phyloP scores from a whole-genome alignment of 2,888 invertebrate genomes.

The Orthonevra nobilis region DNA sequence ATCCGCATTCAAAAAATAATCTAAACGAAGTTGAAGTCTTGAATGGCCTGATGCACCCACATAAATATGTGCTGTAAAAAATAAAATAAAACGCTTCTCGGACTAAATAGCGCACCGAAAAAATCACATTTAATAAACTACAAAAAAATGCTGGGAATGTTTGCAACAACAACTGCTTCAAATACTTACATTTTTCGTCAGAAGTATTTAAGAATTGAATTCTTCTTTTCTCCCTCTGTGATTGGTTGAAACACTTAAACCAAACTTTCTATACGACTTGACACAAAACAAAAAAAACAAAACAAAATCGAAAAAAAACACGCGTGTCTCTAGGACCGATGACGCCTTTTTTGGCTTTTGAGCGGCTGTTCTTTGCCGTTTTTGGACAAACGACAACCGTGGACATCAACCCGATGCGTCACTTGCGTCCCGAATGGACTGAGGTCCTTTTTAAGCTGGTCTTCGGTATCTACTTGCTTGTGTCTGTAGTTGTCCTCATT shows the following conservation, averaged over 20 bases:
- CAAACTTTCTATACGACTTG: constrained; percentile 25
- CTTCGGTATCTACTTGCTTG: constrained; percentile 98
- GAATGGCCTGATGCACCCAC: constrained; percentile 55
- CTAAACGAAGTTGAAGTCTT: constrained; percentile 7
- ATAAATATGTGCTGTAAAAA: constrained; percentile 61
- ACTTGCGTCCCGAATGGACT: constrained; percentile 89
- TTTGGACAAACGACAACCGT: constrained; percentile 95
- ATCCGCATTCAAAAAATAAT: constrained; percentile 13
- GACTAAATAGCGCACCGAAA: constrained; percentile 39
- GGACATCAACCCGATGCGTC: constrained; percentile 88
- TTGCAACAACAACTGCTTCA: constrained; percentile 54
- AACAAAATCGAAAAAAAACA: constrained; percentile 44
- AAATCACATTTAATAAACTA: constrained; percentile 37
- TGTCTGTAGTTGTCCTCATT: constrained; percentile 98
- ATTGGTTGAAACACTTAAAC: constrained; percentile 39
- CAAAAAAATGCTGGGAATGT: constrained; percentile 46
- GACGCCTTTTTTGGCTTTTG: constrained; percentile 95
- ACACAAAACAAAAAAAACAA: constrained; percentile 24
- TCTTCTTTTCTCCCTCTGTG: constrained; percentile 59
- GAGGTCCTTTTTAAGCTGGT: constrained; percentile 93
- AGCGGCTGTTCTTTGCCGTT: constrained; percentile 98
- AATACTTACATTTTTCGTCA: constrained; percentile 47
- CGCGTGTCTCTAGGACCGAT: constrained; percentile 81
- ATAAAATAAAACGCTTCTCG: constrained; percentile 39
- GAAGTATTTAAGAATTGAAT: constrained; percentile 39